Evolutionary conservation across 2,797 vertebrate genomes (phyloP), one percentile per base, ranked within the genome.

Genomic region (Parambassis ranga): DNA sequence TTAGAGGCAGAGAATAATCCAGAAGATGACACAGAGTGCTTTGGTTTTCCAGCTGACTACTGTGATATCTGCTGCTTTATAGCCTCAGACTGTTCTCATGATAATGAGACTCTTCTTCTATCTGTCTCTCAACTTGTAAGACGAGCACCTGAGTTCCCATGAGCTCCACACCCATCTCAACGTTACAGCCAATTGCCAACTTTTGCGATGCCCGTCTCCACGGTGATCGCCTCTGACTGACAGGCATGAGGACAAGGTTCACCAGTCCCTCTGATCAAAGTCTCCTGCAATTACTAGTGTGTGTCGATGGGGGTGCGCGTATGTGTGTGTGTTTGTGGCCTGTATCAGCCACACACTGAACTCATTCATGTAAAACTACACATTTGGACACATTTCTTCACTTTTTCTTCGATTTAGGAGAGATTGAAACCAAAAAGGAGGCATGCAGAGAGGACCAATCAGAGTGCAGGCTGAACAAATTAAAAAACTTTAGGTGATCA

Each of bases 181-280:
- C 57, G 57, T 38, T 18, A 23, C 65, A 63, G 36, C 73, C 81
- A 46, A 23, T 49, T 37, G 68, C 31, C 56, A 58, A 47, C 78
- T 78, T n/a, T 55, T 57, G 77, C 78, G 82, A 85, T 71, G 74
- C 67, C 63, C 31, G 20, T 90, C 87, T 77, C 90, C 70, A 47
- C 76, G 82, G 87, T 71, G 71, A 89, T 85, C 46, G 14, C 22
- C 59, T 64, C 71, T 83, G 78, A 78, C 52, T 84, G 84, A 82
- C 82, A 85, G 88, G 81, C 85, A 84, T 77, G 82, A 82, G 72
- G 82, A 88, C 58, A 55, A 82, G 79, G 68, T 81, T 80, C 84
- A 87, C 86, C 86, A 77, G 81, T 83, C 77, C 39, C 71, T 77
- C 77, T 86, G 85, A 90, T 87, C 86, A 85, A 81, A 84, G 81